Conservation (phyloP, 2,797 vertebrate genomes). For the Pelodytes ibericus region DNA sequence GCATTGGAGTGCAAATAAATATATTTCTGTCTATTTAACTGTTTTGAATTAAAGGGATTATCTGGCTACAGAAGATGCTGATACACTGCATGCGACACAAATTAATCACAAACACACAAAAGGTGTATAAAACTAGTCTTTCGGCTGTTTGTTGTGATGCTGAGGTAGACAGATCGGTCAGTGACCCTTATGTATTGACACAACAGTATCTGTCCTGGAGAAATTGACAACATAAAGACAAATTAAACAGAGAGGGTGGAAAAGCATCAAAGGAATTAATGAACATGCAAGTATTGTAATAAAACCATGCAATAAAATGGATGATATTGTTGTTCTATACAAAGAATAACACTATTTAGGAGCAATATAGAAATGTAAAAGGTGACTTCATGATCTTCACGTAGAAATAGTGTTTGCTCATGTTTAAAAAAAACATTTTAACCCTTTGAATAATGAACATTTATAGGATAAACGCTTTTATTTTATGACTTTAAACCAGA, state of each 20-base stretch:
- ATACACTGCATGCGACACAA: too few species aligned
- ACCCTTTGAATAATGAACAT: too few species aligned
- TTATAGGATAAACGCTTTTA: too few species aligned
- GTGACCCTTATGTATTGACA: not conserved
- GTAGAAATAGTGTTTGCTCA: too few species aligned
- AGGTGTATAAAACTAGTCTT: not conserved
- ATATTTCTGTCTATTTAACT: too few species aligned
- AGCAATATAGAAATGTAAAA: conserved; percentile 11
- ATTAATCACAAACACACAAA: too few species aligned
- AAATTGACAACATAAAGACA: conserved; percentile 9
- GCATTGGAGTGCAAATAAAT: too few species aligned
- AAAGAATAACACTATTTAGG: conserved; percentile 26
- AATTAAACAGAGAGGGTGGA: conserved; percentile 44
- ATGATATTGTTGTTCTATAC: conserved; percentile 38
- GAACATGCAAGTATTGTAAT: conserved; percentile 50
- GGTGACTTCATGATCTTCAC: conserved; percentile 1
- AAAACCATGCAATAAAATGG: conserved; percentile 38
- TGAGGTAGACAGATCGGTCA: not conserved
- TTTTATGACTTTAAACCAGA: too few species aligned
- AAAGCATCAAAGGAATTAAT: conserved; percentile 49
- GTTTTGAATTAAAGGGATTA: too few species aligned
- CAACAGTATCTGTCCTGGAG: not conserved
- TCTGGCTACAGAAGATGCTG: too few species aligned
- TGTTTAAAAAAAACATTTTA: too few species aligned
- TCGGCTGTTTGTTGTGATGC: not conserved